Percentiles rank a stretch among this genome's conserved stretches.
Conservation (phyloP, 2,797 vertebrate genomes). For the Eulemur rubriventer region DNA sequence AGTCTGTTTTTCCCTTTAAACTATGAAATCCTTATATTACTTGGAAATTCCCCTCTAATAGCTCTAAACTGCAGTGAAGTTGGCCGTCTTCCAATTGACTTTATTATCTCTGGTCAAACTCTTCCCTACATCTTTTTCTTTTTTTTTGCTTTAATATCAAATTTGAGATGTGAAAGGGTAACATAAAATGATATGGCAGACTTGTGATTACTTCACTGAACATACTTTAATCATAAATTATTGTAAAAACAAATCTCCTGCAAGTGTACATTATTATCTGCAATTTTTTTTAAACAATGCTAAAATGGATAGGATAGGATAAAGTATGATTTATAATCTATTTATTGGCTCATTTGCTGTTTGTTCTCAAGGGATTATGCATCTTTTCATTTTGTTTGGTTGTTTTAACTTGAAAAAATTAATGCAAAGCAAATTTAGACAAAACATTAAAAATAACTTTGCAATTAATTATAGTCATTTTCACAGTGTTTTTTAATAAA, state of each 20-base stretch:
- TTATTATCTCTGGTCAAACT: background rate
- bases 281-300: background rate
- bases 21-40: background rate
- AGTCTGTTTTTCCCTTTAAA: background rate
- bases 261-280: background rate
- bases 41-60: background rate
- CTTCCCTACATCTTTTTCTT: background rate
- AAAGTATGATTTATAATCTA: background rate
- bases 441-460: conserved; percentile 26
- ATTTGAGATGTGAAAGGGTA: background rate
- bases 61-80: background rate
- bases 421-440: conserved; percentile 40
- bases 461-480: conserved; percentile 18
- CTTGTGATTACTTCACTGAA: background rate
- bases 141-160: background rate
- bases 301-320: background rate
- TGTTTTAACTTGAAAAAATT: conserved; percentile 22
- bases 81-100: background rate
- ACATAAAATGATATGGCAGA: background rate
- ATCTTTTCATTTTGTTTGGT: background rate
- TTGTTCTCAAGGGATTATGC: background rate
- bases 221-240: background rate
- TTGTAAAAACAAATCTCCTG: background rate
- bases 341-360: conserved; percentile 24
- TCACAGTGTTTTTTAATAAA: background rate